phyloP scores from a whole-genome alignment of 1,140 invertebrate species.

The Bicyclus anynana region DNA sequence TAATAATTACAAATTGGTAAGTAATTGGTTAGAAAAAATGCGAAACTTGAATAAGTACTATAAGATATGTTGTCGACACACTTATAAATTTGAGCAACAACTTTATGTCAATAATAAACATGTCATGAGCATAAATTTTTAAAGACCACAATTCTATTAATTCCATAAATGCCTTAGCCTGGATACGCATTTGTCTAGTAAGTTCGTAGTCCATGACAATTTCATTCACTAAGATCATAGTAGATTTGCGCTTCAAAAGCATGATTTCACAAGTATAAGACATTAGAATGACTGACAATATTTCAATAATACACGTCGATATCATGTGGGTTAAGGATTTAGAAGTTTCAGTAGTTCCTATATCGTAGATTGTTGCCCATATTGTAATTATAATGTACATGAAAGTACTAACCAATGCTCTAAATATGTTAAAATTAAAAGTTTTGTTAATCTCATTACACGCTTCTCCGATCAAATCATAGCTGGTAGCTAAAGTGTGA shows the following conservation, averaged over 20 bases:
- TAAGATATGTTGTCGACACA: conserved; percentile 5
- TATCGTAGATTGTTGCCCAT: not conserved
- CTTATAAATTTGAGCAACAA: conserved; percentile 5
- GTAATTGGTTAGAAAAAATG: not conserved
- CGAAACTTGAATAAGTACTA: not conserved
- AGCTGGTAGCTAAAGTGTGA: no score
- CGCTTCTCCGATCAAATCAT: no score
- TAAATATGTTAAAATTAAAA: not conserved
- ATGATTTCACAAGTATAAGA: not conserved
- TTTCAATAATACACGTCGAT: not conserved
- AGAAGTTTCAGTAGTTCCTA: not conserved
- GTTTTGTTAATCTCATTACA: no score
- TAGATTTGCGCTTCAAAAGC: not conserved
- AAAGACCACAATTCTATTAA: not conserved
- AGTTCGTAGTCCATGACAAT: not conserved
- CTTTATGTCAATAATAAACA: conserved; percentile 1
- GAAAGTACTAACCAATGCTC: not conserved
- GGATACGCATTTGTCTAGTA: not conserved
- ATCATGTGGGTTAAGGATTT: not conserved
- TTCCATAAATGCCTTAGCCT: not conserved
- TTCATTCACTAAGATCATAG: not conserved
- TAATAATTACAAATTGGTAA: no score
- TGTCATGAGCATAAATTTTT: not conserved
- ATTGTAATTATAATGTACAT: not conserved
- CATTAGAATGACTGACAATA: not conserved